Evolutionary conservation across 1,140 invertebrate species (phyloP), one percentile per base, ranked within the genome.

Genomic region (Eulimnadia texana): DNA sequence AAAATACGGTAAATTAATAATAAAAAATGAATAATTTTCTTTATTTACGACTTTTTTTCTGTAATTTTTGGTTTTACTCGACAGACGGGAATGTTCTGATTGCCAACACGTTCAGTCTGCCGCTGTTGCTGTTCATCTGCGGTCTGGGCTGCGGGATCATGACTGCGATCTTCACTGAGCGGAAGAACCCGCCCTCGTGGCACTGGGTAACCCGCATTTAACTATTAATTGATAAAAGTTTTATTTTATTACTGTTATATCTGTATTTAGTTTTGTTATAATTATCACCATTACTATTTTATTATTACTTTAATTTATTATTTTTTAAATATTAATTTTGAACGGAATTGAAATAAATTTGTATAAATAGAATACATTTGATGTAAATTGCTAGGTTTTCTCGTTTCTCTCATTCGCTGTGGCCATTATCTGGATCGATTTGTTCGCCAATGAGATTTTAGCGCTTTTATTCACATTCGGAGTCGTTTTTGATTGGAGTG

Each of bases 391-490:
- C 49, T 66, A 80, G 80, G 67, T 66, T 3, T 80, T 80, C 68
- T 78, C 80, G 20, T 84, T 82, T 69, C 57, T 81, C 13, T 83
- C 82, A 49, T 86, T 86, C 70, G 50, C 78, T 3, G 71, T 77
- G 16, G 79, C 82, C 22, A 78, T 84, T 61, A 65, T 82, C 23
- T 82, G 81, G 75, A 83, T 86, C 42, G 85, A 85, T 70, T 66
- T 75, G 60, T 70, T 85, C 9, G 82, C 84, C 42, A 75, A 80
- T 64, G 84, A 86, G 71, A 78, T 86, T 60, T 79, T 86, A 64
- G 78, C 76, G 59, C 73, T 83, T 24, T 70, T 86, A 22, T 68
- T 75, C 73, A 78, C 77, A 58, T 72, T 83, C 66, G 82, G 82
- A 51, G 73, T 79, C 57, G 76, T 79, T 11, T 77, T 81, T 60